These are phyloP conservation scores for Macrochelys suwanniensis DNA, from an alignment of 2,797 vertebrate genomes.

Conservation along the genomic window DNA sequence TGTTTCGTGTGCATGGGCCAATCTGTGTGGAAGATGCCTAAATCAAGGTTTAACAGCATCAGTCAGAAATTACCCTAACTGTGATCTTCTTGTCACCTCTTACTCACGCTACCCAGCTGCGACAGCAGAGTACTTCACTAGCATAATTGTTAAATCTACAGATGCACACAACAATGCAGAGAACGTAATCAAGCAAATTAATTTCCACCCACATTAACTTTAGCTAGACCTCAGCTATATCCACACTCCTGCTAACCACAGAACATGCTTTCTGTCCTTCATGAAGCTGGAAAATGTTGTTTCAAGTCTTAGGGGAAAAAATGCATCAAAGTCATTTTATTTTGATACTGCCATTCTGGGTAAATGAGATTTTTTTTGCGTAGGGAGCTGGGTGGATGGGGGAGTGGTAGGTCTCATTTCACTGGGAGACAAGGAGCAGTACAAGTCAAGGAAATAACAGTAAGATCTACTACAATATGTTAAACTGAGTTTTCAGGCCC, in stretches of 20 bases:
- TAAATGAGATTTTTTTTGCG: background rate
- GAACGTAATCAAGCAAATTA: constrained; percentile 69
- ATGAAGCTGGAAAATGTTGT: constrained; percentile 46
- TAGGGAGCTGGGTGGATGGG: background rate
- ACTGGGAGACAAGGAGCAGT: background rate
- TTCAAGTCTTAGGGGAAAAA: constrained; percentile 27
- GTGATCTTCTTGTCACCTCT: constrained; percentile 65
- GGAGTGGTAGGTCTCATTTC: background rate
- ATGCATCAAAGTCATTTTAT: constrained; percentile 18
- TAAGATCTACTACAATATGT: background rate
- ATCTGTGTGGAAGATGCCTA: constrained; percentile 52
- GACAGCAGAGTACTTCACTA: constrained; percentile 37
- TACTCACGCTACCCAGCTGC: constrained; percentile 43
- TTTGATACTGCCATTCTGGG: background rate
- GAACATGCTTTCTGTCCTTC: constrained; percentile 57
- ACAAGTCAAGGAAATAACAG: background rate
- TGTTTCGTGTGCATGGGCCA: constrained; percentile 57
- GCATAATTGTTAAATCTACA: constrained; percentile 42
- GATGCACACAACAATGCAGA: constrained; percentile 57
- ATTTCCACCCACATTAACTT: constrained; percentile 50
- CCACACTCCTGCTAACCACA: constrained; percentile 43
- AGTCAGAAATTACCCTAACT: constrained; percentile 58
- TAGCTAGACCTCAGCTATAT: constrained; percentile 54
- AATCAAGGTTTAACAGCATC: constrained; percentile 68
- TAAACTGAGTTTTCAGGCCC: constrained; percentile 36